Conservation (phyloP, 2,113 vertebrate species). For the Cinclus mexicanus region DNA sequence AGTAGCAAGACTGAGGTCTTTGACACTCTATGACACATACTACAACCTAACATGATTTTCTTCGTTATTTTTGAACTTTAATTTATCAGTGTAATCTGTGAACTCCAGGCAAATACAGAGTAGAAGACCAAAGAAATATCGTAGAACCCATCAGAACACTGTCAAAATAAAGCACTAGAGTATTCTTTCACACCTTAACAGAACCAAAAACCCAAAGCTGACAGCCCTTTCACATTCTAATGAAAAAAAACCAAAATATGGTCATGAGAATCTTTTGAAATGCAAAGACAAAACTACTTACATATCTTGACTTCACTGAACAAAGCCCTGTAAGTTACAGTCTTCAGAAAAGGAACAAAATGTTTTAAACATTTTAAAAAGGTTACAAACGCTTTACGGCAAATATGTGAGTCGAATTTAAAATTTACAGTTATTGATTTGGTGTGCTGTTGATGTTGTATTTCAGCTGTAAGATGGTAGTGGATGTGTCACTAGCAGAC, state of each 20-base stretch:
- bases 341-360: neutral
- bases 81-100: neutral
- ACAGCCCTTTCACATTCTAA: neutral
- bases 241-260: fast-evolving
- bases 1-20: neutral
- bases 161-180: neutral
- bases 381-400: neutral
- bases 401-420: neutral
- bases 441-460: neutral
- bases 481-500: neutral
- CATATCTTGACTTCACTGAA: neutral
- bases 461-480: neutral
- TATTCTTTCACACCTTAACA: neutral
- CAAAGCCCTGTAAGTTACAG: neutral
- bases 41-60: neutral
- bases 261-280: neutral
- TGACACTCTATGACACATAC: neutral
- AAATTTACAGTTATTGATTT: neutral
- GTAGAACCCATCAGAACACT: neutral
- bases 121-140: neutral
- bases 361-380: neutral
- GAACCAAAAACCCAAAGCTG: neutral
- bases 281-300: neutral
- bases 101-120: neutral
- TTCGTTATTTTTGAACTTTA: neutral